Evolutionary conservation across 2,888 invertebrate species (phyloP), one percentile per base, ranked within the genome.

Genomic region (Trissolcus japonicus): DNA sequence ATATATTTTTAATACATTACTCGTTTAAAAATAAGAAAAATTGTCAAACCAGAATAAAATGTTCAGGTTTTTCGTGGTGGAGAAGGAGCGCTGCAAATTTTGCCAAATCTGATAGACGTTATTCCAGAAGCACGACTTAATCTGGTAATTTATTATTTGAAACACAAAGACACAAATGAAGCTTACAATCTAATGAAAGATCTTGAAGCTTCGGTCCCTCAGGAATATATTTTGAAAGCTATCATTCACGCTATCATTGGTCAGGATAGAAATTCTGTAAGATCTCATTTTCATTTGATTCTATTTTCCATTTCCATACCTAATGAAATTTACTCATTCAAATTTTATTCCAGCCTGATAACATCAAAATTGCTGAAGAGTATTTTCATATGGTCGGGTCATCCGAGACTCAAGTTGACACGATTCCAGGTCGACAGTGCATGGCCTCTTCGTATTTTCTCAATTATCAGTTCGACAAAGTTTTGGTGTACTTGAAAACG

Each of bases 361-460:
- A 98, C 86, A 92, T 98, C 82, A 98, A 98, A 91, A 93, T 95
- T 11, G 99, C 99, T 0, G 97, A 99, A 87, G 97, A 98, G 88
- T 98, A 96, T 89, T 97, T 98, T 87, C 98, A 98, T 89, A 90
- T 98, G 72, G 98, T 99, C 2, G 99, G 99, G 66, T 97, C 97
- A 80, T 98, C 98, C 0, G 94, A 96, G 1, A 96, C 97, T 19
- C 99, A 99, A 90, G 98, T 98, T 87, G 99, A 99, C 89, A 99
- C 99, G 0, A 98, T 99, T 84, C 95, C 95, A 0, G 97, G 99
- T 0, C 92, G 99, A 29, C 98, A 99, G 89, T 98, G 98, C 88
- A 99, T 99, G 98, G 97, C 99, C 0, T 97, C 98, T 0, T 96
- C 96, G 3, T 97, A 97, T 90, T 99, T 99, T 90, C 91, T 99